These are phyloP conservation scores for Danio rerio DNA, from an alignment of 2,113 vertebrate species.

Conservation along the genomic window DNA sequence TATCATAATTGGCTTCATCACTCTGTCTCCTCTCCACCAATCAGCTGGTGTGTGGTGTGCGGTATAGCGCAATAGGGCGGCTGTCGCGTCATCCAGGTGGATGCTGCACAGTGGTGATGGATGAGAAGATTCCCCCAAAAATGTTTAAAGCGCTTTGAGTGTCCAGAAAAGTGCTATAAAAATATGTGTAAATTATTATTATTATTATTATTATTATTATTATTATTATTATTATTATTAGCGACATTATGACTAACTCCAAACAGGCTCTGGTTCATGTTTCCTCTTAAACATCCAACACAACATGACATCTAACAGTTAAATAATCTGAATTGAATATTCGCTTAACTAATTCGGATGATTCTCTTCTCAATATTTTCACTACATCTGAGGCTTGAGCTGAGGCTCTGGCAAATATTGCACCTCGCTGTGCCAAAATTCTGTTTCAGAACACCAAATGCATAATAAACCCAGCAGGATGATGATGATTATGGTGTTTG, in stretches of 20 bases:
- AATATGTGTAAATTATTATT: no score
- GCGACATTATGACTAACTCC: neutral
- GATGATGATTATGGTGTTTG: slow-evolving; percentile 53
- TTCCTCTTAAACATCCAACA: neutral
- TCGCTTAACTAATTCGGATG: slow-evolving; percentile 10
- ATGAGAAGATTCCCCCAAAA: no score
- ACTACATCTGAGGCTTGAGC: slow-evolving; percentile 26
- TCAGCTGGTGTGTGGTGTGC: no score
- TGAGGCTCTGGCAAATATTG: slow-evolving; percentile 38
- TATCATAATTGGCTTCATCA: no score
- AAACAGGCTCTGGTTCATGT: neutral
- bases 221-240: no score
- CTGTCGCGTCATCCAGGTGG: no score
- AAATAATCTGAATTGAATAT: slow-evolving; percentile 1
- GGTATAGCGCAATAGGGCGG: no score
- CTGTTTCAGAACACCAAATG: slow-evolving; percentile 42
- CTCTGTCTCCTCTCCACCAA: no score
- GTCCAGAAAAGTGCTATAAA: no score
- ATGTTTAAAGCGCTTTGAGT: no score
- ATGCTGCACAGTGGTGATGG: no score
- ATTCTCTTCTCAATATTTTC: slow-evolving; percentile 42
- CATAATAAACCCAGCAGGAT: slow-evolving; percentile 45
- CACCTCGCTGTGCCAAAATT: slow-evolving; percentile 32
- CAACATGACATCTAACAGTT: neutral
- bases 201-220: no score